A percentile compares a stretch with the other conserved stretches of the same genome.
These are phyloP conservation scores for Pyrrhosoma nymphula DNA, from an alignment of 2,888 invertebrate genomes.

Conservation along the genomic window DNA sequence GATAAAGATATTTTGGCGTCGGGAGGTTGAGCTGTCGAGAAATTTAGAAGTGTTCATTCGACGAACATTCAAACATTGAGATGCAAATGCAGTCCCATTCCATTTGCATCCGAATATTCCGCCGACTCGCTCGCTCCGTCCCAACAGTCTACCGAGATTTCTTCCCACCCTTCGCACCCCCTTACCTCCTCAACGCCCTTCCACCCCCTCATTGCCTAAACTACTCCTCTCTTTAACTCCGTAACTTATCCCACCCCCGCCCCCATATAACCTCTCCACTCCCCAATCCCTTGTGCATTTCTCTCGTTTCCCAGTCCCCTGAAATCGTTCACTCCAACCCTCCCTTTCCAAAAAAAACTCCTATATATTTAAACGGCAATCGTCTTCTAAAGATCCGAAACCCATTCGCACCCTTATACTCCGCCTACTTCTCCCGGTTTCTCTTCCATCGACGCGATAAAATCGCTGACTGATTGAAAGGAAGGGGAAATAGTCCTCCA, in stretches of 20 bases:
- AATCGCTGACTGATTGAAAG: slow-evolving; percentile 67
- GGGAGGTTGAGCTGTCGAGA: slow-evolving; percentile 58
- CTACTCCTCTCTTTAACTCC: slow-evolving; percentile 6
- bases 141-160: slow-evolving; percentile 36
- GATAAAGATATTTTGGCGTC: slow-evolving; percentile 32
- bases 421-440: slow-evolving; percentile 32
- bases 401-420: slow-evolving; percentile 44
- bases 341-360: not conserved
- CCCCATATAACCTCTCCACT: not conserved
- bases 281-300: not conserved
- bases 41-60: slow-evolving; percentile 66
- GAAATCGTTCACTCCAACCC: not conserved
- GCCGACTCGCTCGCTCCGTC: not conserved
- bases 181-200: not conserved
- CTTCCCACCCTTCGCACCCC: not conserved
- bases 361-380: slow-evolving; percentile 67
- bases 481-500: slow-evolving; percentile 63
- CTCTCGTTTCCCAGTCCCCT: not conserved
- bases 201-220: not conserved
- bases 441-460: slow-evolving; percentile 61
- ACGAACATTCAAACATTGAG: slow-evolving; percentile 68
- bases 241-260: not conserved
- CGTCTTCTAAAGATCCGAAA: slow-evolving; percentile 66
- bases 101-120: slow-evolving; percentile 68
- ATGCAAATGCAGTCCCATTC: slow-evolving; percentile 68